phyloP scores from a whole-genome alignment of 2,888 invertebrate genomes.

The Alentia gelatinosa region DNA sequence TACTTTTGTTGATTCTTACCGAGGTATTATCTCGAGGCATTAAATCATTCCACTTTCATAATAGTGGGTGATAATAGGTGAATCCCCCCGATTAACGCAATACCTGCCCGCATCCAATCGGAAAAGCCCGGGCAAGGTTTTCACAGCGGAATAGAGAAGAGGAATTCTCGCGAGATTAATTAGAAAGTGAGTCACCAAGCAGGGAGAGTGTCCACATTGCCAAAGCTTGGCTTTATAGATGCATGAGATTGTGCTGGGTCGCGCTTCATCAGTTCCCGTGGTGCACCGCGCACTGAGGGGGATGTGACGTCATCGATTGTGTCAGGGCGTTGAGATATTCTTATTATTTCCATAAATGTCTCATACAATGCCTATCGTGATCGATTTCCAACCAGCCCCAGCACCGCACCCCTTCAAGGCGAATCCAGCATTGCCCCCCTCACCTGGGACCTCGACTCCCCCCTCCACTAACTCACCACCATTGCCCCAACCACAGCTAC shows the following conservation, averaged over 20 bases:
- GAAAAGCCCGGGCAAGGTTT: background rate
- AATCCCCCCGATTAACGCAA: background rate
- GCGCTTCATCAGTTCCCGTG: background rate
- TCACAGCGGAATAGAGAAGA: background rate
- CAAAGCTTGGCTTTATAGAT: background rate
- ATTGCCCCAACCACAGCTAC: no score
- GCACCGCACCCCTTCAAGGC: no score
- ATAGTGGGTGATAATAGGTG: background rate
- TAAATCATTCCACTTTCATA: background rate
- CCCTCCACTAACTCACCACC: no score
- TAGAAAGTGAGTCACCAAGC: background rate
- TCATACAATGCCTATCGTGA: no score
- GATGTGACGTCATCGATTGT: background rate
- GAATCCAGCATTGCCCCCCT: no score
- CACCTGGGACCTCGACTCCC: no score
- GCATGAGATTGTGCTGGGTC: background rate
- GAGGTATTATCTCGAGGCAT: background rate
- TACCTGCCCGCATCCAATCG: background rate
- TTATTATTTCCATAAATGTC: no score
- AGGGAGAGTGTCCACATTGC: background rate
- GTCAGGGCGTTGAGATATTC: no score
- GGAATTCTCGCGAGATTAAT: background rate
- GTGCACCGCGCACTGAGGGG: no score
- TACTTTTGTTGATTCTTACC: no score
- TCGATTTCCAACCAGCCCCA: no score